Conservation (phyloP, 1,140 invertebrate genomes). For the Ceratitis capitata region DNA sequence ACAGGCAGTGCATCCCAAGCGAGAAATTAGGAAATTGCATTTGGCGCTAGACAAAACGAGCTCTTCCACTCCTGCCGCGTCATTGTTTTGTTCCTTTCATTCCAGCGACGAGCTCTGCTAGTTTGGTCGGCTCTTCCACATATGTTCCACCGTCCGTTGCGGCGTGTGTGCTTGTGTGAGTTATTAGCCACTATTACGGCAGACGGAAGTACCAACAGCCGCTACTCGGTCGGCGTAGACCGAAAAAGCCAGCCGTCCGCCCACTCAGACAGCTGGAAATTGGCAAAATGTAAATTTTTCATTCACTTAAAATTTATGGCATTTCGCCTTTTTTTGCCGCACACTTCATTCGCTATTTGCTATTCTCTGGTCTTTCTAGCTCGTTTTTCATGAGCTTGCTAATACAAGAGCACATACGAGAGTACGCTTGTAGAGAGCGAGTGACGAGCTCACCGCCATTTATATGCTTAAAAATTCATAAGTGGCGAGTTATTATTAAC, state of each 20-base stretch:
- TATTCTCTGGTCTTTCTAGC: neutral
- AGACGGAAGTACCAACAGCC: constrained; percentile 4
- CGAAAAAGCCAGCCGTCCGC: no score
- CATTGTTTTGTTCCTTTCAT: neutral
- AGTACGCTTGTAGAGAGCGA: neutral
- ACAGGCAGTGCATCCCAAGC: neutral
- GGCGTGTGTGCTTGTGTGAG: neutral
- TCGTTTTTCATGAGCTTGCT: neutral
- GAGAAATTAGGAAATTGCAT: constrained; percentile 37
- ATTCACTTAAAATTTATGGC: constrained; percentile 34
- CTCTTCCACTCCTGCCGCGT: neutral
- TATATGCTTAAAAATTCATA: constrained; percentile 32
- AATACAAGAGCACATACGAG: neutral
- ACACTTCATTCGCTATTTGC: neutral
- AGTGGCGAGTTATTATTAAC: constrained; percentile 14
- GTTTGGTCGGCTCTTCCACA: neutral
- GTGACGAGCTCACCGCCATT: neutral
- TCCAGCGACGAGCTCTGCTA: neutral
- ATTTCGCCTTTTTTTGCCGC: constrained; percentile 7
- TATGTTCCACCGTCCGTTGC: neutral
- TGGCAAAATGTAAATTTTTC: constrained; percentile 33
- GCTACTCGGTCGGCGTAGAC: neutral
- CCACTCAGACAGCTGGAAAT: constrained; percentile 35
- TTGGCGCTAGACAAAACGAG: neutral
- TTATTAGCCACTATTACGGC: constrained; percentile 14